Evolutionary conservation across 2,888 invertebrate species (phyloP).

Genomic region (Nemotelus pantherinus): DNA sequence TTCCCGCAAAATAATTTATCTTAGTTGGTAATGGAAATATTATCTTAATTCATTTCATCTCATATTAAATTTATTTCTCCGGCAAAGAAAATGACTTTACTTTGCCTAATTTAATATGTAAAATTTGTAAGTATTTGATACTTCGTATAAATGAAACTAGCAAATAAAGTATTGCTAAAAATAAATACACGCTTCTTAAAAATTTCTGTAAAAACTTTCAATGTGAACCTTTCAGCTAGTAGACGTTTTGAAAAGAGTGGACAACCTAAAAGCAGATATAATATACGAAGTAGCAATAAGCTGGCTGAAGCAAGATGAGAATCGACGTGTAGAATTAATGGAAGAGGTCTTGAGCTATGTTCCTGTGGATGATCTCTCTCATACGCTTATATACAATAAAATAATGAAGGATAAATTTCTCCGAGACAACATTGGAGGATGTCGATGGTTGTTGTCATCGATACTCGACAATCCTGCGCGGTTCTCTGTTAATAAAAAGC

Average conservation of each 20-base stretch:
- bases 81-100: too few species aligned
- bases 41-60: too few species aligned
- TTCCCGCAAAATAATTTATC: too few species aligned
- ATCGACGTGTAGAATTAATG: not conserved
- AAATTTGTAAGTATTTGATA: too few species aligned
- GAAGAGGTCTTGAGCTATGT: conserved; percentile 6
- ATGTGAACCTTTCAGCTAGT: conserved; percentile 8
- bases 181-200: too few species aligned
- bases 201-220: too few species aligned
- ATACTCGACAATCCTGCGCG: not conserved
- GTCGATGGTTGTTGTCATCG: conserved; percentile 8
- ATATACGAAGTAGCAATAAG: conserved; percentile 7
- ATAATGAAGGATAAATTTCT: not conserved
- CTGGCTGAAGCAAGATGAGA: conserved; percentile 6
- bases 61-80: too few species aligned
- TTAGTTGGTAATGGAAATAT: too few species aligned
- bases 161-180: too few species aligned
- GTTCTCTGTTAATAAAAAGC: conserved; percentile 1
- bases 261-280: conserved; percentile 13
- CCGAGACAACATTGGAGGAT: not conserved
- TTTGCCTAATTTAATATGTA: too few species aligned
- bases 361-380: conserved; percentile 3
- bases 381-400: not conserved
- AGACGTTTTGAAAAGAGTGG: not conserved
- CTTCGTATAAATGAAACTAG: too few species aligned